Evolutionary conservation across 2,113 vertebrate genomes (phyloP).

Genomic region (Alosa alosa): DNA sequence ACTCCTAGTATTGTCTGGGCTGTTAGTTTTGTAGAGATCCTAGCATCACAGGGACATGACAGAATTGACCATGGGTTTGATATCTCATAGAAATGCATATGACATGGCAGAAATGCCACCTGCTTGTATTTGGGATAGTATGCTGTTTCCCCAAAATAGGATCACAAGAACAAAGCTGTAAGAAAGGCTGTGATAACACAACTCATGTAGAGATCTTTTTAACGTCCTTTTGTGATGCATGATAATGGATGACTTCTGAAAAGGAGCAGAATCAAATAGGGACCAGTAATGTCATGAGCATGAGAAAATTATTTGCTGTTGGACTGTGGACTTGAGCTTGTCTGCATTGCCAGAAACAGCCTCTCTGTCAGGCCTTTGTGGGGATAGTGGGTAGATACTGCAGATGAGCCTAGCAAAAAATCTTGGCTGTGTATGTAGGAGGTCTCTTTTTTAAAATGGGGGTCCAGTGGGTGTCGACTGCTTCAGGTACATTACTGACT

Average conservation of each 20-base stretch:
- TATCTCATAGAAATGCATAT: background rate
- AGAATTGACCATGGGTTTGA: background rate
- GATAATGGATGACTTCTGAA: background rate
- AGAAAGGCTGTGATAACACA: background rate
- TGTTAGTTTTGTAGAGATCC: background rate
- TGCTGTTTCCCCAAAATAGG: background rate
- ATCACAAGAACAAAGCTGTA: background rate
- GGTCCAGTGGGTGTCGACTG: background rate
- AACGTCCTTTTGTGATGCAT: background rate
- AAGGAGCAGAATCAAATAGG: background rate
- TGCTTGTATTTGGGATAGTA: background rate
- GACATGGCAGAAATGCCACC: background rate
- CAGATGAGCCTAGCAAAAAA: background rate
- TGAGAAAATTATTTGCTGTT: background rate
- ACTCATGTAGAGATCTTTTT: background rate
- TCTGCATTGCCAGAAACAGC: background rate
- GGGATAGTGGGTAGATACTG: background rate
- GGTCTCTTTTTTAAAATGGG: background rate
- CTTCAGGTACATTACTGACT: background rate
- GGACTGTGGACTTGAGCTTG: background rate
- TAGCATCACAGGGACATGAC: background rate
- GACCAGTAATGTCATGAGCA: background rate
- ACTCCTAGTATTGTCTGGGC: background rate
- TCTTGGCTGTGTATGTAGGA: background rate
- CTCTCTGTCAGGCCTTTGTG: background rate